Base-by-base conservation (phyloP, 2,888 invertebrate genomes). In the Busseola fusca region DNA sequence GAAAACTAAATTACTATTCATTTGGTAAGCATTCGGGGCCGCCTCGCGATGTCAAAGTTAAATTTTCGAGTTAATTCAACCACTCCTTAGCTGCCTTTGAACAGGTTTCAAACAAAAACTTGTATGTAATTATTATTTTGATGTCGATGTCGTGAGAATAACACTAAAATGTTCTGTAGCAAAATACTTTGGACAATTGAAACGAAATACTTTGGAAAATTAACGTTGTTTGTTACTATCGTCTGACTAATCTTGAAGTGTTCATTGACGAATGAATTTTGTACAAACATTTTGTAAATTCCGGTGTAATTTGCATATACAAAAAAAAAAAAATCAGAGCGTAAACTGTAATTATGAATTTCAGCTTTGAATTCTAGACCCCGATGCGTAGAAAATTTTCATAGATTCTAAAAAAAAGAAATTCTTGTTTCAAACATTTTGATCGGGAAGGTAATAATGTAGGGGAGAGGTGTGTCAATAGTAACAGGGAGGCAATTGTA, bases 1-100 rank as follows among this genome's bases (percentile, higher is more conserved):
- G 89, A 92, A 94, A 94, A 93, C 92, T 89, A 95, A 95, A 95
- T 95, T 95, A 93, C 95, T 95, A 95, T 95, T 95, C 93, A 95
- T 95, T 95, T 95, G 90, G 92, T 93, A 93, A 93, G 92, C 92
- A 93, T 93, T 93, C 87, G 90, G 92, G 92, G 91, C 89, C 91
- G 92, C 92, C 88, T 88, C 84, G 87, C 89, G 90, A 90, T 94
- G 95, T 95, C 94, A 94, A 94, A 94, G 89, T 93, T 92, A 90
- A 91, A 90, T 90, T 91, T 91, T 87, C 78, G 86, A 87, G 90
- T 93, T 91, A 92, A 92, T 92, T 87, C 84, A 86, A 88, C 90
- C 87, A 82, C 76, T 84, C 76, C 78, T 79, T 76, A 70, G 69
- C 9, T 69, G 66, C 83, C 72, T 85, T 84, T 74, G 71, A 79